These are phyloP conservation scores for Nemotelus pantherinus DNA, from an alignment of 2,888 invertebrate species.

Conservation along the genomic window DNA sequence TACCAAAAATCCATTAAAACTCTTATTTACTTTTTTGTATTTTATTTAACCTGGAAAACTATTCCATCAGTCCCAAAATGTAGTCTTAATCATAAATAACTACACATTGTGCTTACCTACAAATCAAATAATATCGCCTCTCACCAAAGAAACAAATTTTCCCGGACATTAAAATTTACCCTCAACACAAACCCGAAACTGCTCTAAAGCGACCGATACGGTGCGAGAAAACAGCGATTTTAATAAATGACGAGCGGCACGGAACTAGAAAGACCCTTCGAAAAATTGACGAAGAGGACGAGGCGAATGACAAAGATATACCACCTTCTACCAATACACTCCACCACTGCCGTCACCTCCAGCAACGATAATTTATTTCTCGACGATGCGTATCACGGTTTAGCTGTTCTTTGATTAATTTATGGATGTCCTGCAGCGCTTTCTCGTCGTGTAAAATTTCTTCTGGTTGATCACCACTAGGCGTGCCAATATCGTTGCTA, in stretches of 20 bases:
- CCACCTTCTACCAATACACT: not conserved
- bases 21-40: too few relatives aligned
- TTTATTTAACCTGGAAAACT: too few relatives aligned
- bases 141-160: too few relatives aligned
- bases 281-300: not conserved
- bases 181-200: too few relatives aligned
- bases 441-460: conserved; percentile 34
- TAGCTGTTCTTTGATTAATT: conserved; percentile 42
- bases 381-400: conserved; percentile 39
- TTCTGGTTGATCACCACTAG: conserved; percentile 40
- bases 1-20: too few relatives aligned
- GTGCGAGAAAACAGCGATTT: not conserved
- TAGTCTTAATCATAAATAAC: too few relatives aligned
- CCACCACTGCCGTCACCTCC: conserved; percentile 3
- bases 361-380: conserved; percentile 40
- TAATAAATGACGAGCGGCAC: conserved; percentile 40
- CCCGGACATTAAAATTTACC: too few relatives aligned
- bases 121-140: too few relatives aligned
- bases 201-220: not conserved
- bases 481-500: conserved; percentile 6
- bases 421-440: conserved; percentile 37
- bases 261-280: conserved; percentile 25
- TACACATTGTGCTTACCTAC: too few relatives aligned
- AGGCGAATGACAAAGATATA: not conserved
- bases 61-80: too few relatives aligned